Evolutionary conservation across 2,797 vertebrate species (phyloP).

Genomic region (Labroides dimidiatus): DNA sequence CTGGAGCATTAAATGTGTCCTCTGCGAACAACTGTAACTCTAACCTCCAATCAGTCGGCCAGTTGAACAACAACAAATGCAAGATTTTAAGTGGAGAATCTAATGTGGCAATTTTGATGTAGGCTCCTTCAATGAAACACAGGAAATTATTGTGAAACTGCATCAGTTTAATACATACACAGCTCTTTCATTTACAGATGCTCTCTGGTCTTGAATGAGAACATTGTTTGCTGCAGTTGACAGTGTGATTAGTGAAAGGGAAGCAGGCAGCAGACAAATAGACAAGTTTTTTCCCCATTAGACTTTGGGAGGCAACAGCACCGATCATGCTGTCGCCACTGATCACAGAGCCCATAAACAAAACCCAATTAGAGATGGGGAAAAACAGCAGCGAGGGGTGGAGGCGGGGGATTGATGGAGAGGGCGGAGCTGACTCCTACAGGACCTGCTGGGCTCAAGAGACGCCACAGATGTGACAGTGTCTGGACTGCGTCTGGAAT

Average conservation of each 20-base stretch:
- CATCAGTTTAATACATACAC: not conserved
- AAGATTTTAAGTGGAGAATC: not conserved
- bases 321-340: conserved; percentile 48
- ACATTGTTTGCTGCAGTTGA: conserved; percentile 25
- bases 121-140: not conserved
- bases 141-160: not conserved
- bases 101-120: conserved; percentile 6
- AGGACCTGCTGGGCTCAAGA: conserved; percentile 43
- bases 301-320: conserved; percentile 42
- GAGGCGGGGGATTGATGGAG: conserved; percentile 19
- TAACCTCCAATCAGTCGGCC: conserved; percentile 23
- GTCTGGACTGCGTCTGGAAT: conserved; percentile 64
- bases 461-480: conserved; percentile 50
- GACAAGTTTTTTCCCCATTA: conserved; percentile 46
- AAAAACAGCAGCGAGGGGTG: conserved; percentile 25
- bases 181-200: conserved; percentile 20
- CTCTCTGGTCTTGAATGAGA: conserved; percentile 21
- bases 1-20: conserved; percentile 33
- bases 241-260: conserved; percentile 44
- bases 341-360: conserved; percentile 63
- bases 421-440: conserved; percentile 42
- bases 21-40: conserved; percentile 40
- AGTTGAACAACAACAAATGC: conserved; percentile 1
- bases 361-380: conserved; percentile 67
- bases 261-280: conserved; percentile 45